Conservation (phyloP, 2,113 vertebrate species). For the Etheostoma cragini region DNA sequence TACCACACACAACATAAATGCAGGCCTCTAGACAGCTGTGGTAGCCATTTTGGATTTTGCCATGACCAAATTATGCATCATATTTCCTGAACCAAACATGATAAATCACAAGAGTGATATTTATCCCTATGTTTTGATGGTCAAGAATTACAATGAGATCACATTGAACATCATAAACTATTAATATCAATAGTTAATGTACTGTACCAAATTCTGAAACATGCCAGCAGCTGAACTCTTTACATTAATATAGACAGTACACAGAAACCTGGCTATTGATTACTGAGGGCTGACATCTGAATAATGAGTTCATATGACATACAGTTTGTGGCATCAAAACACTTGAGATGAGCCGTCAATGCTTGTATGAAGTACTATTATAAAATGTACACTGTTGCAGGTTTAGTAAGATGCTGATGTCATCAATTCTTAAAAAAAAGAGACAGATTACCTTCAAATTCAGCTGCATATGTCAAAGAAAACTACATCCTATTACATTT, state of each 20-base stretch:
- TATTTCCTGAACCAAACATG: too few relatives aligned
- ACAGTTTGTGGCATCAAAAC: not conserved
- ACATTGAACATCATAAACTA: too few relatives aligned
- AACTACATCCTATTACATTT: constrained; percentile 6
- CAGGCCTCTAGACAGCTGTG: too few relatives aligned
- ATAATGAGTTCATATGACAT: constrained; percentile 1
- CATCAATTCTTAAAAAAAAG: constrained; percentile 35
- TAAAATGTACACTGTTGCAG: constrained; percentile 10
- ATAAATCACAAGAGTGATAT: too few relatives aligned
- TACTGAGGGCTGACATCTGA: not conserved
- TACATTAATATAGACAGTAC: too few relatives aligned
- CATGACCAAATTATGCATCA: too few relatives aligned
- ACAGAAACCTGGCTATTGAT: constrained; percentile 3
- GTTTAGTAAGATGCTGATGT: constrained; percentile 37
- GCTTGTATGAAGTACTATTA: constrained; percentile 13
- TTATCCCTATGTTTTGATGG: too few relatives aligned
- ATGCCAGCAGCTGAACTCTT: too few relatives aligned
- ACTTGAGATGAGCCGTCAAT: constrained; percentile 12
- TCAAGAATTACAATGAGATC: too few relatives aligned
- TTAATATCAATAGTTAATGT: too few relatives aligned
- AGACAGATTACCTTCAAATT: constrained; percentile 21
- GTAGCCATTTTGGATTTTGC: too few relatives aligned
- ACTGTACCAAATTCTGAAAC: not conserved
- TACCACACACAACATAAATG: too few relatives aligned
- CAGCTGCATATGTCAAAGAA: constrained; percentile 30